These are phyloP conservation scores for Thaumatotibia leucotreta DNA, from an alignment of 1,140 invertebrate species.

Conservation along the genomic window DNA sequence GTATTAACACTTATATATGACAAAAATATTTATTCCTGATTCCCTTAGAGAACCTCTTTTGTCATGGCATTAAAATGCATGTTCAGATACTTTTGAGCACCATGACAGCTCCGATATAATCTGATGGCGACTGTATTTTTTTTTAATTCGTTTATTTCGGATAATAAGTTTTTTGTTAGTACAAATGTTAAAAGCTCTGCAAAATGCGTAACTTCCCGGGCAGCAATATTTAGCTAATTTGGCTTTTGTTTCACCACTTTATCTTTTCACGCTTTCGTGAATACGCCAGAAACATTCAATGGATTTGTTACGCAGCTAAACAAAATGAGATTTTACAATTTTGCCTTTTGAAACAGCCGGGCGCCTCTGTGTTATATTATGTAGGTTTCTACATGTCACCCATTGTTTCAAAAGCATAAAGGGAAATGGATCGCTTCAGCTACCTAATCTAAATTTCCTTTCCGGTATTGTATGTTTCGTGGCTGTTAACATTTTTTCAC, in stretches of 20 bases:
- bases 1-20: too few species aligned
- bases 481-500: constrained; percentile 4
- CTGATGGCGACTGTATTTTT: too few species aligned
- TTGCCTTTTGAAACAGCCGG: constrained; percentile 2
- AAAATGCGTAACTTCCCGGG: too few species aligned
- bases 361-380: neutral
- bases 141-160: too few species aligned
- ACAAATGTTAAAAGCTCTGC: too few species aligned
- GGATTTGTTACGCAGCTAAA: constrained; percentile 8
- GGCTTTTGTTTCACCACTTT: constrained; percentile 6
- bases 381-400: neutral
- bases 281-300: constrained; percentile 1
- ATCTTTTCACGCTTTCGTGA: constrained; percentile 7
- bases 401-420: constrained; percentile 11
- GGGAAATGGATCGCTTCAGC: constrained; percentile 9
- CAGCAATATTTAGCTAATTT: constrained; percentile 1
- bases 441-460: constrained; percentile 6
- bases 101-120: too few species aligned
- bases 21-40: too few species aligned
- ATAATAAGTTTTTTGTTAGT: too few species aligned
- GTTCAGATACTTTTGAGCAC: too few species aligned
- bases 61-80: too few species aligned
- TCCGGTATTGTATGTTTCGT: neutral
- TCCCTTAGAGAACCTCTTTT: too few species aligned
- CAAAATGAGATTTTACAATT: constrained; percentile 13